Evolutionary conservation across 2,797 vertebrate genomes (phyloP).

Genomic region (Lacerta viridis): DNA sequence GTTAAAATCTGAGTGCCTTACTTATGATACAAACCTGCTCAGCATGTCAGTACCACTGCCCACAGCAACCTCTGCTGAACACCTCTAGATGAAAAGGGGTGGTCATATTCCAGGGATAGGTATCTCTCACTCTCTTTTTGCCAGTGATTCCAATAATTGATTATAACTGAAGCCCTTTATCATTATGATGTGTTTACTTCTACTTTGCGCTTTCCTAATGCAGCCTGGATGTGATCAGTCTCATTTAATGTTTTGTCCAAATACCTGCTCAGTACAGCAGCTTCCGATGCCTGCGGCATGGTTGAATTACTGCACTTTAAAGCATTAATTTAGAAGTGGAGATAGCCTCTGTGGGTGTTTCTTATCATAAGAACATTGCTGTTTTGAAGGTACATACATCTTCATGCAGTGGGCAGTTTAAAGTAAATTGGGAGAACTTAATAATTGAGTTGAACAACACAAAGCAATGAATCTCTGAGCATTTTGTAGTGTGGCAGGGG

Average conservation of each 20-base stretch:
- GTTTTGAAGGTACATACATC: neutral
- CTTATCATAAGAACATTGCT: neutral
- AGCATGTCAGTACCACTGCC: neutral
- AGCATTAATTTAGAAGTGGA: neutral
- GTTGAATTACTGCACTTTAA: neutral
- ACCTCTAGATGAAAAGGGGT: too few relatives aligned
- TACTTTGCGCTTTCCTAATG: neutral
- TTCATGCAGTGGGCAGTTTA: neutral
- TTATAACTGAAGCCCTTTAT: too few relatives aligned
- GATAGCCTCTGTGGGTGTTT: neutral
- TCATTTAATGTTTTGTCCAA: neutral
- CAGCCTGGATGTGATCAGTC: neutral
- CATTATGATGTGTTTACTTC: neutral
- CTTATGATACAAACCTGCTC: too few relatives aligned
- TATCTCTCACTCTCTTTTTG: too few relatives aligned
- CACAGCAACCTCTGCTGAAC: neutral
- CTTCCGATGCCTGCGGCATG: neutral
- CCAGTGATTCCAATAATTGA: too few relatives aligned
- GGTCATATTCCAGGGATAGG: too few relatives aligned
- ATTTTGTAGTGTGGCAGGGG: neutral
- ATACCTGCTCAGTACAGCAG: neutral
- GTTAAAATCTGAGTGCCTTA: neutral
- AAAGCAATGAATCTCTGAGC: neutral
- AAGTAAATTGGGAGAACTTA: neutral
- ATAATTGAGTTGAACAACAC: neutral